A percentile compares a stretch with the other conserved stretches of the same genome.
phyloP scores from a whole-genome alignment of 2,797 vertebrate species.

The Eulemur rubriventer region DNA sequence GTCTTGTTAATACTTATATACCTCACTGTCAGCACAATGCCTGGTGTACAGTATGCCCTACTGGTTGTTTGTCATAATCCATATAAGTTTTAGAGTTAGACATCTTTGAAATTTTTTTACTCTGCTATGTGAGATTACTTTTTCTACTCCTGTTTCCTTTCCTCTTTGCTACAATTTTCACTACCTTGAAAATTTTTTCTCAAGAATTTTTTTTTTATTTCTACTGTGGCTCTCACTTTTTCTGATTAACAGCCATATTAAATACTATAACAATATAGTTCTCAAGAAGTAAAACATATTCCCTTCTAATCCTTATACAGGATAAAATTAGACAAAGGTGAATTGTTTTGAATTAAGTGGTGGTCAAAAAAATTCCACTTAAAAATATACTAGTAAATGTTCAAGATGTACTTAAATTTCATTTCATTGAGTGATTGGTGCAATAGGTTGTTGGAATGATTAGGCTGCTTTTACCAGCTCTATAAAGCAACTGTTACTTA shows the following conservation, averaged over 20 bases:
- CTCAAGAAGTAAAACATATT: slow-evolving; percentile 11
- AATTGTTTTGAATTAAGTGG: slow-evolving; percentile 47
- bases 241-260: slow-evolving; percentile 35
- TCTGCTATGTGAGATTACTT: not conserved
- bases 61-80: not conserved
- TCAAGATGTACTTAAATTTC: slow-evolving; percentile 51
- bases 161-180: not conserved
- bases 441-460: slow-evolving; percentile 25
- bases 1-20: slow-evolving; percentile 3
- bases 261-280: slow-evolving; percentile 7
- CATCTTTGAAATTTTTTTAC: slow-evolving; percentile 42
- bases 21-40: not conserved
- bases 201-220: slow-evolving; percentile 15
- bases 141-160: not conserved
- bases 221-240: slow-evolving; percentile 45
- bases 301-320: not conserved
- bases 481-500: slow-evolving; percentile 67
- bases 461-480: slow-evolving; percentile 64
- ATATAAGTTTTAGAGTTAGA: slow-evolving; percentile 20
- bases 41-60: not conserved
- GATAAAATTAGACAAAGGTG: slow-evolving; percentile 26
- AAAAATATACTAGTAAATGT: slow-evolving; percentile 28
- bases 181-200: not conserved
- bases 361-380: not conserved
- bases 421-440: slow-evolving; percentile 34